Evolutionary conservation across 2,888 invertebrate species (phyloP), one percentile per base, ranked within the genome.

Genomic region (Hypselothyrea guttata): DNA sequence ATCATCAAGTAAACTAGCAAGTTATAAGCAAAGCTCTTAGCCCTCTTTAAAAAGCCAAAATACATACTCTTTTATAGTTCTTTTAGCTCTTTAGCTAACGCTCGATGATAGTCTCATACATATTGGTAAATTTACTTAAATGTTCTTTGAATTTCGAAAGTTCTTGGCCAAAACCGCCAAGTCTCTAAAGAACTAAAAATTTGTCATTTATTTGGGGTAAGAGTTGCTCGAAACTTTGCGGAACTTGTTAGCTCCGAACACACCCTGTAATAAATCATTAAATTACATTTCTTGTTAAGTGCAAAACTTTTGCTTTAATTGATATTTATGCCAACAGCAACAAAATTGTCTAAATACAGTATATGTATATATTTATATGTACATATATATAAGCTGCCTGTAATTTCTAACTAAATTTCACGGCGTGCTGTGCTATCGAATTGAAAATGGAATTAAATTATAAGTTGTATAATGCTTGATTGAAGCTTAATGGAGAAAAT

Each of bases 291-390:
- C 62, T 54, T 67, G 53, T 61, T 70, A 81, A 45, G 47, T 38
- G 31, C 47, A 61, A 58, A 78, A 60, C 58, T 75, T 61, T 53
- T 4, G 9, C 48, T 48, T 41, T 65, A 70, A 78, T 84, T 72
- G 57, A 49, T 60, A 78, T 78, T 84, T 72, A 78, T 79, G 65
- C 64, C 18, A 44, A 18, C 13, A 13, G n/a, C 7, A 18, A 27
- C n/a, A 16, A n/a, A n/a, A n/a, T 22, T 2, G 22, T 5, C 22
- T 4, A 22, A 22, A 22, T 22, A 22, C 18, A 30, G 1, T n/a
- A n/a, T n/a, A n/a, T n/a, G n/a, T n/a, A n/a, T n/a, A 12, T 2
- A 5, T 5, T 2, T 4, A 53, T 18, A 4, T 8, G 8, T n/a
- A 16, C 8, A 7, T n/a, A 35, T n/a, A 38, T 18, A 49, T 18